Evolutionary conservation across 1,140 invertebrate genomes (phyloP), one percentile per base, ranked within the genome.

Genomic region (Scaptodrosophila lebanonensis): DNA sequence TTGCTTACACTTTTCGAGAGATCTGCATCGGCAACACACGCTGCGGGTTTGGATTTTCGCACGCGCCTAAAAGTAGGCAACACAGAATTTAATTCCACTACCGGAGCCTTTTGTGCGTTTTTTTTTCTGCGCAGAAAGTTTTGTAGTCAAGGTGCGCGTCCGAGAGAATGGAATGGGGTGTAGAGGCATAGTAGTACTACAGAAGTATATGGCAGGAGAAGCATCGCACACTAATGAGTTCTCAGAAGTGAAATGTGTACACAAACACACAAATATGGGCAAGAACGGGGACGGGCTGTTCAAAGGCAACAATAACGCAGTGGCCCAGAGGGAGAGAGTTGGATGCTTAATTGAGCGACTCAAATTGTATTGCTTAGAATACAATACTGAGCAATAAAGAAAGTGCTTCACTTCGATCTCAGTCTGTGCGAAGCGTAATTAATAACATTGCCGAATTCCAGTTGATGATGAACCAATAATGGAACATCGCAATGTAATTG

Each of bases 181-280:
- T 32, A 22, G 12, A 17, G 22, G 44, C 27, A 12, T 35, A 52
- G 59, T 50, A 48, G 5, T 47, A 48, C 27, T 27, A 50, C 45
- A 54, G 69, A 64, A 68, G 69, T 67, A 51, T 59, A 50, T 48
- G 56, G 33, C n/a, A 20, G 36, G 12, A 17, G 16, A 56, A 57
- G 49, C 42, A 30, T 27, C 47, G 22, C 48, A 61, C 73, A 52
- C 52, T 82, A 82, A 79, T 73, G 73, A 79, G 64, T 59, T 52
- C 52, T 18, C 0, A 27, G 68, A 56, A 75, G 25, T 30, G 47
- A 53, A 57, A 53, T 56, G 47, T 49, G 22, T 8, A 25, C 65
- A 32, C 38, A 68, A 66, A 33, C 17, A 48, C 32, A 27, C 12
- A 45, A 12, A 52, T 39, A 58, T 11, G 53, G 4, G 22, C 36